Evolutionary conservation across 2,888 invertebrate species (phyloP), one percentile per base, ranked within the genome.

Genomic region (Campoplex capitator): DNA sequence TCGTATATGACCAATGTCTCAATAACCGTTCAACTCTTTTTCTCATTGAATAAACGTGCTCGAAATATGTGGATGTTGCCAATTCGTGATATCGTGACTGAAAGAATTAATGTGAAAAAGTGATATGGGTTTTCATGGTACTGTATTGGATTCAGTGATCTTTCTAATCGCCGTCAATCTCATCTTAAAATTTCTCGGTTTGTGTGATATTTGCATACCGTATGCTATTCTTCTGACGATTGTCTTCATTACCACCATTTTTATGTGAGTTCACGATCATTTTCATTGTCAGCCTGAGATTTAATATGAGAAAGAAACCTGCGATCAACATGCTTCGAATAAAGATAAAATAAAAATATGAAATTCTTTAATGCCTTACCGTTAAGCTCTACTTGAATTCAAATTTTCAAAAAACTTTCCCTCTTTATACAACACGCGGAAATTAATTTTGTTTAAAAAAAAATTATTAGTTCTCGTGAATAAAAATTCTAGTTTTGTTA

Each of bases 151-250:
- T 87, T 90, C 91, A 79, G 83, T 92, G 88, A 85, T 93, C 70
- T 81, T 93, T 76, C 83, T 93, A 18, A 73, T 92, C 56, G 83
- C 90, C 76, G 89, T 88, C 56, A 93, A 93, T 88, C 76, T 92
- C 38, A 45, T 87, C 35, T 89, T 93, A 6, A 91, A 90, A 67
- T 89, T 90, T 23, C 65, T 93, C 65, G 92, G 92, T 42, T 67
- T 93, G 76, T 93, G 93, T 76, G 89, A 90, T 54, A 82, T 92
- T 85, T 93, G 93, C 76, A 88, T 93, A 81, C 93, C 93, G 18
- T 92, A 93, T 82, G 91, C 93, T 45, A 88, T 93, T 74, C 88
- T 93, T n/a, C 82, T 93, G 67, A 92, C 92, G 6, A 83, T 91
- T 73, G 91, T 93, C 89, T 87, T 93, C 87, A 88, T 91, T 81